Base-by-base conservation (phyloP, 2,888 invertebrate species). In the Dendrolimus pini region DNA sequence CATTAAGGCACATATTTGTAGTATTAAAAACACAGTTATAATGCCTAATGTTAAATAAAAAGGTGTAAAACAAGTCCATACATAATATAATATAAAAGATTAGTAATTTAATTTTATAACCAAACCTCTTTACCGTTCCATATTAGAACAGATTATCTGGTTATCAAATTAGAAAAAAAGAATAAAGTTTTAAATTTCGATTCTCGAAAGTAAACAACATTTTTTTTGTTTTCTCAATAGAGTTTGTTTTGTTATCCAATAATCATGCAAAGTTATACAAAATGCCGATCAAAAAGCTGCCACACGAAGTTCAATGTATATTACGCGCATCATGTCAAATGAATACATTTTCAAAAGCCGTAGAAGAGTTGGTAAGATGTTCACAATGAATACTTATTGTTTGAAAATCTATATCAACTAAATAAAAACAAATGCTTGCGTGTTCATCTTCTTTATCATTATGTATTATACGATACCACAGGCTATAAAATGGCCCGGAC, bases 291-390 rank as follows among this genome's bases (percentile, higher is more conserved):
- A 80, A 74, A 65, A 80, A 77, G 66, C 73, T 89, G 61, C 70
- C 83, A 55, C 61, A 63, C 41, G 85, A 91, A 64, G 87, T 94
- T 53, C 88, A 91, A 68, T 82, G 85, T 3, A 71, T 87, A 62
- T 78, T 95, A 62, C 81, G 92, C 70, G 93, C 94, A 56, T 92
- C 93, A 47, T 78, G 89, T 55, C 87, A 91, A 65, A 87, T 94
- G 61, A 91, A 90, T 57, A 92, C 78, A 70, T 85, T 91, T 58
- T 81, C 90, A 52, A 93, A 92, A 70, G 93, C 93, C 68, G 86
- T 94, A 47, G 92, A 92, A 70, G 94, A 95, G 89, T 80, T 95
- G 80, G 94, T 94, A 75, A 70, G 70, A 66, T 30, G 55, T 14
- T 41, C 47, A 41, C 14, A 52, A 7, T 13, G 53, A 54, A 41